These are phyloP conservation scores for Pseudochirops cupreus DNA, from an alignment of 2,797 vertebrate species.

Conservation along the genomic window DNA sequence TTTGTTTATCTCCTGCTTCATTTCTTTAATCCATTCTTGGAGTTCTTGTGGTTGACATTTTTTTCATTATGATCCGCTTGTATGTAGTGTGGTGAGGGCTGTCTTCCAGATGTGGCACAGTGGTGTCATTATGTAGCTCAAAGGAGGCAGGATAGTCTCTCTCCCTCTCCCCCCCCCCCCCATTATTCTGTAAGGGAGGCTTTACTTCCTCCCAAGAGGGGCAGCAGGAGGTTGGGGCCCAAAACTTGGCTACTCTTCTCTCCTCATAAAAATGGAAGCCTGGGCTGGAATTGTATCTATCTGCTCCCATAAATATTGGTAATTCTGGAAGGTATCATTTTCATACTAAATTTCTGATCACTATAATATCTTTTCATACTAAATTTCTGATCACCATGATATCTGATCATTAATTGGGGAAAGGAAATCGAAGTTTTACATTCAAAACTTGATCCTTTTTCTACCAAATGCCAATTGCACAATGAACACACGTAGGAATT, in stretches of 20 bases:
- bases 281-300: not conserved
- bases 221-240: not conserved
- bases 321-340: not conserved
- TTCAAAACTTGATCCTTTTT: not conserved
- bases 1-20: not conserved
- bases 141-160: not conserved
- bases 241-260: not conserved
- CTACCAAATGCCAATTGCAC: not conserved
- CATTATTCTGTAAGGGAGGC: not conserved
- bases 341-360: not conserved
- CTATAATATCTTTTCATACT: too few species aligned
- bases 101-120: not conserved
- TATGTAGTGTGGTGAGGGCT: not conserved
- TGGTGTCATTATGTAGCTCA: not conserved
- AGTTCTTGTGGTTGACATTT: not conserved
- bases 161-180: fast-evolving
- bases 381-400: not conserved
- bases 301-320: not conserved
- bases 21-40: not conserved
- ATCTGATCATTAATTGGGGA: not conserved
- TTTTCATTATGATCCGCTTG: not conserved
- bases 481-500: not conserved
- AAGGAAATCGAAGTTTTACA: not conserved
- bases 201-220: not conserved
- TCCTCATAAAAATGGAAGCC: not conserved